phyloP scores from a whole-genome alignment of 2,113 vertebrate genomes.

The Motacilla alba region DNA sequence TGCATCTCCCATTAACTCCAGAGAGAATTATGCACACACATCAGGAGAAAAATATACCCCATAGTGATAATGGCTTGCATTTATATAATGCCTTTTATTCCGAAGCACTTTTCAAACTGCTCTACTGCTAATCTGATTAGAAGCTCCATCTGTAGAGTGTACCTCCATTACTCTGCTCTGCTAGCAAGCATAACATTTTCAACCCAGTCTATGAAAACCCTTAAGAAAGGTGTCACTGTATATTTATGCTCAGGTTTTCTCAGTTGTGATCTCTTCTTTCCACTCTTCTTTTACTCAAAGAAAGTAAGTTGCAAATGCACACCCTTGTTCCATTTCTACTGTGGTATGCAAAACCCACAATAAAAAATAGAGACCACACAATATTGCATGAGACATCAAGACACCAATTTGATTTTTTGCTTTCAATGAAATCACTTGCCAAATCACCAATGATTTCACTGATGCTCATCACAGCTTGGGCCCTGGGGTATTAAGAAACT shows the following conservation, averaged over 20 bases:
- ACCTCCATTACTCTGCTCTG: conserved; percentile 46
- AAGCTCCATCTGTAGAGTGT: conserved; percentile 60
- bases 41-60: conserved; percentile 67
- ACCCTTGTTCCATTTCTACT: neutral
- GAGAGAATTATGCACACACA: conserved; percentile 63
- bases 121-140: conserved; percentile 66
- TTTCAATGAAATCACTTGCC: neutral
- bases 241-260: conserved; percentile 1
- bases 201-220: conserved; percentile 10
- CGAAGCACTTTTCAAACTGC: conserved; percentile 67
- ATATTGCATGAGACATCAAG: neutral
- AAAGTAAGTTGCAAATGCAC: neutral
- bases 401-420: neutral
- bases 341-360: neutral
- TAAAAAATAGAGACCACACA: neutral
- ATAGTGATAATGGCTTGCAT: conserved; percentile 69
- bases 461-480: neutral
- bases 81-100: conserved; percentile 66
- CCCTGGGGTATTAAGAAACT: neutral
- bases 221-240: conserved; percentile 1
- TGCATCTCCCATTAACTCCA: conserved; percentile 59
- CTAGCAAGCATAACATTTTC: conserved; percentile 31
- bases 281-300: neutral
- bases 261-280: neutral
- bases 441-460: neutral